Base-by-base conservation (phyloP, 2,888 invertebrate species). In the Iselma pallidipennis region DNA sequence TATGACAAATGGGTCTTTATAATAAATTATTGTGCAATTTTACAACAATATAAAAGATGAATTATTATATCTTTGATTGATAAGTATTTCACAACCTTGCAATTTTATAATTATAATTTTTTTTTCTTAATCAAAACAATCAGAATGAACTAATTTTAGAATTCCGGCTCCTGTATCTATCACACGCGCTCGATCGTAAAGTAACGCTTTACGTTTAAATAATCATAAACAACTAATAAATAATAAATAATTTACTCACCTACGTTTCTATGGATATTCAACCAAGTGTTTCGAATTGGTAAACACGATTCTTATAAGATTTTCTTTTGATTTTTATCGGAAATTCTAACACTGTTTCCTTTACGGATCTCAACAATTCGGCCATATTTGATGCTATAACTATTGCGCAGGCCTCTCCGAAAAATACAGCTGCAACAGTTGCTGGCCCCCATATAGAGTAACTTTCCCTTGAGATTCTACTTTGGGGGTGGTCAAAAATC, bases 381-480 rank as follows among this genome's bases (percentile, higher is more conserved):
- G 74, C 74, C 74, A 74, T 74, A 60, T 70, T 72, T 61, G 55
- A 61, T 25, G 55, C 37, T 37, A 21, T 37, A 29, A 49, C 37
- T 37, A 37, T 31, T 60, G 71, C 74, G 74, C 74, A 73, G 63
- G 71, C 66, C 52, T 57, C 49, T 49, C 57, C 33, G 56, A 66
- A 16, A 37, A 25, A 33, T 59, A 68, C 73, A 72, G 71, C 73
- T 73, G 73, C 69, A 57, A 45, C 65, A 58, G 66, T 59, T 61
- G 63, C 65, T 61, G 65, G 64, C 66, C 66, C 66, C n/a, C n/a
- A n/a, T n/a, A 63, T 42, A 12, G 65, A 60, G 61, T 59, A 67
- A 69, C 68, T 70, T 66, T 66, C 64, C 51, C 61, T 65, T 61
- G 37, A 37, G 37, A 37, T 16, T 37, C 37, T 7, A 5, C 37